Base-by-base conservation (phyloP, 1,140 invertebrate genomes). In the Cyclina sinensis region DNA sequence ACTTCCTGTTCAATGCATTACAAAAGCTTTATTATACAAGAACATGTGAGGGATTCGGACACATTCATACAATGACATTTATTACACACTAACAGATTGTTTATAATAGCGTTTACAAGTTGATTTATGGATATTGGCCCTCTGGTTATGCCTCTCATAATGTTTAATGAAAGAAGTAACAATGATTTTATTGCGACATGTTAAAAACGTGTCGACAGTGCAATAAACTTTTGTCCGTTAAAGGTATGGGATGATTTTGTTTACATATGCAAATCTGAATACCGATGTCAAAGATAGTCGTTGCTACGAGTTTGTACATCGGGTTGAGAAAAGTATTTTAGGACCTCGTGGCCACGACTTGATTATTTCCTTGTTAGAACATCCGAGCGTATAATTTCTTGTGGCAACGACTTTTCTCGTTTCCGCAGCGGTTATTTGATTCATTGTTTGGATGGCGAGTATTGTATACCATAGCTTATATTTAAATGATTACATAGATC, bases 1-100 rank as follows among this genome's bases (percentile, higher is more conserved):
- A n/a, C n/a, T n/a, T n/a, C n/a, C n/a, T n/a, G n/a, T n/a, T n/a
- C n/a, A n/a, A n/a, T n/a, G n/a, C n/a, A n/a, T n/a, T n/a, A n/a
- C n/a, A n/a, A n/a, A n/a, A 14, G 51, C 24, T 27, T 27, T 62
- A 62, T 62, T 62, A 62, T 62, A 62, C 57, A 24, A 62, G 18
- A 7, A 1, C 1, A 24, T n/a, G 24, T 62, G 51, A 57, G 3
- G 51, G 14, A 18, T n/a, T 24, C 24, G 7, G 24, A 27, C 7
- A 62, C 21, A 27, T 9, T 9, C 9, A 27, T n/a, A 62, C n/a
- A 62, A 7, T 62, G 57, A 62, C 57, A 27, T 62, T 62, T 62
- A 62, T 27, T 9, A 24, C 57, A 62, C 57, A 62, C 57, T 62
- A 62, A 62, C 57, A n/a, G 24, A 62, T 62, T 62, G 24, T 62